These are phyloP conservation scores for Magallana angulata DNA, from an alignment of 1,140 invertebrate species.

Conservation along the genomic window DNA sequence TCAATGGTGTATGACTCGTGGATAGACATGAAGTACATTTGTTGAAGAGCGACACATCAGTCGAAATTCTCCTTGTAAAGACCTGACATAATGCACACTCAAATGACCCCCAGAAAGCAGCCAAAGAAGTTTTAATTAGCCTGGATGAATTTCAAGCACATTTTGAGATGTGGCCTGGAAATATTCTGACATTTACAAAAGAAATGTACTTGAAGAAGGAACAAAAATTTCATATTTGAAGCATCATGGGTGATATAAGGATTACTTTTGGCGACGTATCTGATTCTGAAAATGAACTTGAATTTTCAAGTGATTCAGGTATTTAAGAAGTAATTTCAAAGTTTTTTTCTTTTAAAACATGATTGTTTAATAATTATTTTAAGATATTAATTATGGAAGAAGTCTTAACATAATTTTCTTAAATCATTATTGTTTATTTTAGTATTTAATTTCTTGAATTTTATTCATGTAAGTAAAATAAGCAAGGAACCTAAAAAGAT, in stretches of 20 bases:
- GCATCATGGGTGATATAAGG: not conserved
- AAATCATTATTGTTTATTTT: no score
- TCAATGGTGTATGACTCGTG: not conserved
- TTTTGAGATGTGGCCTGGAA: slow-evolving; percentile 21
- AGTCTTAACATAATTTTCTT: no score
- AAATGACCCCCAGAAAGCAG: slow-evolving; percentile 17
- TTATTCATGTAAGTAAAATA: no score
- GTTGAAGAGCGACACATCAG: slow-evolving; percentile 21
- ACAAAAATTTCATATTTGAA: not conserved
- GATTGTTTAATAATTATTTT: no score
- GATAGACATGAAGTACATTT: not conserved
- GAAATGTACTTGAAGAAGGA: slow-evolving; percentile 1
- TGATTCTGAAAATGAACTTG: slow-evolving; percentile 22
- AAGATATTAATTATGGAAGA: no score
- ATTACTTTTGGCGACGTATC: not conserved
- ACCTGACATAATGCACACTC: slow-evolving; percentile 18
- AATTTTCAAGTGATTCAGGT: slow-evolving; percentile 29
- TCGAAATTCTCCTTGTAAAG: not conserved
- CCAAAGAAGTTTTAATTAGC: slow-evolving; percentile 10
- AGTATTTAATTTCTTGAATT: no score
- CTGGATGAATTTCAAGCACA: slow-evolving; percentile 15
- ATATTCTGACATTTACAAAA: slow-evolving; percentile 20
- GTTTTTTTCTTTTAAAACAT: not conserved
- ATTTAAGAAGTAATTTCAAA: not conserved
- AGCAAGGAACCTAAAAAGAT: no score